Percentiles rank a stretch among this genome's conserved stretches.
These are phyloP conservation scores for Oceanodroma tethys DNA, from an alignment of 2,113 vertebrate genomes.

Conservation along the genomic window DNA sequence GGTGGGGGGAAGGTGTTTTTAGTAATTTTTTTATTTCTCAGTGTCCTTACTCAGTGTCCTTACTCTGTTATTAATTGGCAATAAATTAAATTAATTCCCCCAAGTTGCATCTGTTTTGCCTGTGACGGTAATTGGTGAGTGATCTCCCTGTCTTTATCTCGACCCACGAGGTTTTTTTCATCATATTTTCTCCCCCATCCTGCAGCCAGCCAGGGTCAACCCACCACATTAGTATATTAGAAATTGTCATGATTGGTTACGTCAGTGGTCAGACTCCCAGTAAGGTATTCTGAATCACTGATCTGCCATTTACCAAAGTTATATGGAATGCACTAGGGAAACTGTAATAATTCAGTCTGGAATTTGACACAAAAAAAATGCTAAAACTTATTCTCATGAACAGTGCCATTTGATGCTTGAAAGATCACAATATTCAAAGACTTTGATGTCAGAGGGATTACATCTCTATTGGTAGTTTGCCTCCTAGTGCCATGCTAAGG, in stretches of 20 bases:
- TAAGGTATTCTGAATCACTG: background rate
- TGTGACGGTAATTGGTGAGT: no score
- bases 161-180: no score
- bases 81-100: no score
- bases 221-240: background rate
- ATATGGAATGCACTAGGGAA: background rate
- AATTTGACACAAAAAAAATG: background rate
- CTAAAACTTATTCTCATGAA: background rate
- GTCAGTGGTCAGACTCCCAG: background rate
- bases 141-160: no score
- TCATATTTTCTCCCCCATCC: background rate
- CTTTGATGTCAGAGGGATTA: background rate
- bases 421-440: background rate
- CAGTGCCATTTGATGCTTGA: background rate
- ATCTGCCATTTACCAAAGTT: background rate
- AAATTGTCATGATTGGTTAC: background rate
- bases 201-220: background rate
- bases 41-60: no score
- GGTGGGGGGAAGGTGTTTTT: no score
- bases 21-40: no score
- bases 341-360: background rate
- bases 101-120: no score
- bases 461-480: background rate
- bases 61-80: no score
- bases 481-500: background rate